These are phyloP conservation scores for Diaperis boleti DNA, from an alignment of 2,888 invertebrate species.

Conservation along the genomic window DNA sequence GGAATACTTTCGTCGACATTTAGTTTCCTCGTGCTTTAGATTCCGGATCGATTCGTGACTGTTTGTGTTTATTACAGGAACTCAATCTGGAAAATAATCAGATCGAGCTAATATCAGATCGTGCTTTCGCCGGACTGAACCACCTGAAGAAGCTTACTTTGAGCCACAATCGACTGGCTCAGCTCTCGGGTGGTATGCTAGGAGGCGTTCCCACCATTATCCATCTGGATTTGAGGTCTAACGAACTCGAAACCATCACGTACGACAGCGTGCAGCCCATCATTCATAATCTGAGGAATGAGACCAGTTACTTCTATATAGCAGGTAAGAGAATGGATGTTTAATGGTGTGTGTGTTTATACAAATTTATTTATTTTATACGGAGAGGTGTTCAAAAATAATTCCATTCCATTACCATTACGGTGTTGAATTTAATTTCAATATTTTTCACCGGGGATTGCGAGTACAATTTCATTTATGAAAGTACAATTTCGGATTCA, in stretches of 20 bases:
- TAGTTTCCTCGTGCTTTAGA: neutral
- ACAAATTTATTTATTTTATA: too few relatives aligned
- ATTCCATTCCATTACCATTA: constrained; percentile 21
- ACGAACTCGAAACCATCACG: constrained; percentile 81
- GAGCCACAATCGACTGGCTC: constrained; percentile 81
- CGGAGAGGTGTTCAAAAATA: neutral
- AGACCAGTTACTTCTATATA: constrained; percentile 79
- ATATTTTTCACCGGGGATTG: too few relatives aligned
- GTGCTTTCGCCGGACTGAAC: constrained; percentile 82
- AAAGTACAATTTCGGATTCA: too few relatives aligned
- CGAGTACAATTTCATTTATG: too few relatives aligned
- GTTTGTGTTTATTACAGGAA: constrained; percentile 53
- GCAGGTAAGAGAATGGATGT: constrained; percentile 78
- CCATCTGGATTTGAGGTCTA: constrained; percentile 82
- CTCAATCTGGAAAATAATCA: constrained; percentile 65
- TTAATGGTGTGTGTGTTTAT: too few relatives aligned
- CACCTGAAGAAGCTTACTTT: constrained; percentile 79
- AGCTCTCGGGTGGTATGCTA: constrained; percentile 78
- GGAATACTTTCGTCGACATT: neutral
- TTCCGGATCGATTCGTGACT: constrained; percentile 1
- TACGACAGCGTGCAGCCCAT: constrained; percentile 83
- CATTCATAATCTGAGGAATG: constrained; percentile 81
- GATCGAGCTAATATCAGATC: constrained; percentile 77
- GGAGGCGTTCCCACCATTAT: constrained; percentile 79
- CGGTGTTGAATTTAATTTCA: too few relatives aligned